A percentile compares a stretch with the other conserved stretches of the same genome.
Evolutionary conservation across 1,140 invertebrate species (phyloP).

Genomic region (Pomacea maculata): DNA sequence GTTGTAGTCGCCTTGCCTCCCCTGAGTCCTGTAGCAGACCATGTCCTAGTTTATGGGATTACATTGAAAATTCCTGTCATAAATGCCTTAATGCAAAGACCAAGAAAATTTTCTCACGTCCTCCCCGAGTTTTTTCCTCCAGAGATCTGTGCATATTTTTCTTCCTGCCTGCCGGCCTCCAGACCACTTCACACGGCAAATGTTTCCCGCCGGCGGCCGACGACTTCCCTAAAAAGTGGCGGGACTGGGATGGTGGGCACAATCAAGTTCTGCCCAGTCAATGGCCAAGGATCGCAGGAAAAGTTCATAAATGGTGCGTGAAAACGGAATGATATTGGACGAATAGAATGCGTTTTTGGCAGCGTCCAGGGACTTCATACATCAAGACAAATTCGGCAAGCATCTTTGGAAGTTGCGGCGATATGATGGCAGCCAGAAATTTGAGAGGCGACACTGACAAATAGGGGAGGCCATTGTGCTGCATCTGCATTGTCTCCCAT

Average conservation of each 20-base stretch:
- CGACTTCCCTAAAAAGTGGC: no score
- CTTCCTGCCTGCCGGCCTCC: no score
- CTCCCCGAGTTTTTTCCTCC: no score
- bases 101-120: no score
- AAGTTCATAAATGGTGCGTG: constrained; percentile 25
- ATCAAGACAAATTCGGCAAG: constrained; percentile 1
- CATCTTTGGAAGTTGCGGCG: neutral
- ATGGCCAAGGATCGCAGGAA: neutral
- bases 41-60: constrained; percentile 13
- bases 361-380: constrained; percentile 20
- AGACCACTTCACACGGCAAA: no score
- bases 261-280: no score
- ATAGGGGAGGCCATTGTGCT: neutral
- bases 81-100: neutral
- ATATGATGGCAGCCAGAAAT: constrained; percentile 1
- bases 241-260: no score
- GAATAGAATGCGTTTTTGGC: constrained; percentile 4
- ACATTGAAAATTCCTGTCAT: constrained; percentile 24
- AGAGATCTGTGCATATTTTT: no score
- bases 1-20: neutral
- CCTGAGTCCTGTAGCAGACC: neutral
- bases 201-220: no score
- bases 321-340: constrained; percentile 21
- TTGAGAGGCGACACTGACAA: constrained; percentile 7
- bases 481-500: neutral